Conservation (phyloP, 2,888 invertebrate species). For the Euzophera pinguis region DNA sequence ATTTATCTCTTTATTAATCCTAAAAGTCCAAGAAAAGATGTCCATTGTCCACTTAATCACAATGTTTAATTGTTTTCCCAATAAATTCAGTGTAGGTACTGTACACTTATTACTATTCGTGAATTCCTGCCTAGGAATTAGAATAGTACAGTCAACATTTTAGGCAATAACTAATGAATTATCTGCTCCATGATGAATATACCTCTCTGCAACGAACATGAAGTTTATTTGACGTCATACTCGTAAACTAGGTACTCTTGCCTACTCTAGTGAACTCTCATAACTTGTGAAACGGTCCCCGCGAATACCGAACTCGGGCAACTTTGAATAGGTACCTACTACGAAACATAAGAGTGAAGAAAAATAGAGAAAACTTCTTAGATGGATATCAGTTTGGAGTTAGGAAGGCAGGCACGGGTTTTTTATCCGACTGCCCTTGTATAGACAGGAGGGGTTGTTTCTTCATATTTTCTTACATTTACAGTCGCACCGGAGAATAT, state of each 20-base stretch:
- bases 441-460: background rate
- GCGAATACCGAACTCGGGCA: background rate
- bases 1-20: too few relatives aligned
- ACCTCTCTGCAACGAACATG: background rate
- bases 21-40: too few relatives aligned
- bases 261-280: constrained; percentile 13
- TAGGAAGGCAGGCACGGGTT: background rate
- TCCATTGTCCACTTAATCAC: too few relatives aligned
- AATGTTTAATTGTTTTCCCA: too few relatives aligned
- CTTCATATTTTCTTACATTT: too few relatives aligned
- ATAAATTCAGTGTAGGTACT: too few relatives aligned
- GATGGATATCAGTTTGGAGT: background rate
- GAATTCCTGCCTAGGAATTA: too few relatives aligned
- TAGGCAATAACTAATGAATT: background rate
- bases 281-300: constrained; percentile 11
- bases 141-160: background rate
- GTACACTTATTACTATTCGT: too few relatives aligned
- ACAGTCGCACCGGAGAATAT: too few relatives aligned
- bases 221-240: constrained; percentile 14
- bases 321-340: constrained; percentile 9
- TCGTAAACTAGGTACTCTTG: constrained; percentile 12
- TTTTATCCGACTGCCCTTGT: background rate
- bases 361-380: constrained; percentile 2
- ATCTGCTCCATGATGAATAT: background rate
- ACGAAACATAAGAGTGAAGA: constrained; percentile 2